phyloP scores from a whole-genome alignment of 2,888 invertebrate species.

The Agriopis aurantiaria region DNA sequence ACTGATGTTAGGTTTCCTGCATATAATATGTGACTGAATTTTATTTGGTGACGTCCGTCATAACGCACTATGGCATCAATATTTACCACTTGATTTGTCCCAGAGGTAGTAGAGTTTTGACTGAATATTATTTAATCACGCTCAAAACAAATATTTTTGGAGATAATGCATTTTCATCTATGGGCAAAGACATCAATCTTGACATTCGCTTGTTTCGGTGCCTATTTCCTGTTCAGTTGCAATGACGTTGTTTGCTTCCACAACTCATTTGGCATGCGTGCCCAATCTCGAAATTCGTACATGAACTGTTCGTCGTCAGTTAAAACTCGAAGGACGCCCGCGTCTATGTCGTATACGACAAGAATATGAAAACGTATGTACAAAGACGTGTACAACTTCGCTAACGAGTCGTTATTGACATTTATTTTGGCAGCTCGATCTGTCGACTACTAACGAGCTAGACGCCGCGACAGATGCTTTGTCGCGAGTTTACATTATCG shows the following conservation, averaged over 20 bases:
- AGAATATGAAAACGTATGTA: slow-evolving; percentile 37
- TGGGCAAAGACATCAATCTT: slow-evolving; percentile 36
- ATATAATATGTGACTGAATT: background rate
- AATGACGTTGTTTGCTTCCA: slow-evolving; percentile 45
- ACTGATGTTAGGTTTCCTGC: slow-evolving; percentile 10
- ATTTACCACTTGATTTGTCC: background rate
- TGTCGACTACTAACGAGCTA: slow-evolving; percentile 52
- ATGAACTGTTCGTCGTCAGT: slow-evolving; percentile 43
- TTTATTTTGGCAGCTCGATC: slow-evolving; percentile 66
- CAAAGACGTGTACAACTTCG: slow-evolving; percentile 51
- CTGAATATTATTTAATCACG: background rate
- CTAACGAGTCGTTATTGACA: slow-evolving; percentile 65
- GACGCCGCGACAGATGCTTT: slow-evolving; percentile 60
- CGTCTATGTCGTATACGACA: slow-evolving; percentile 34
- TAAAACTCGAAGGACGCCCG: slow-evolving; percentile 44
- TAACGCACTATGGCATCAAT: background rate
- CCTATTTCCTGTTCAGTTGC: slow-evolving; percentile 44
- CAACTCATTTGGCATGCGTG: slow-evolving; percentile 47
- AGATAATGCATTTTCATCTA: slow-evolving; percentile 28
- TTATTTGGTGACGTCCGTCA: background rate
- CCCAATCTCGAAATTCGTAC: slow-evolving; percentile 42
- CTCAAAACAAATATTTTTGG: background rate
- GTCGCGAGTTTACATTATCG: slow-evolving; percentile 64
- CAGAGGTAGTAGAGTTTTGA: background rate
- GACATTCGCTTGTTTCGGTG: slow-evolving; percentile 35